Percentiles rank a stretch among this genome's conserved stretches.
Conservation (phyloP, 2,888 invertebrate genomes). For the Tipula unca region DNA sequence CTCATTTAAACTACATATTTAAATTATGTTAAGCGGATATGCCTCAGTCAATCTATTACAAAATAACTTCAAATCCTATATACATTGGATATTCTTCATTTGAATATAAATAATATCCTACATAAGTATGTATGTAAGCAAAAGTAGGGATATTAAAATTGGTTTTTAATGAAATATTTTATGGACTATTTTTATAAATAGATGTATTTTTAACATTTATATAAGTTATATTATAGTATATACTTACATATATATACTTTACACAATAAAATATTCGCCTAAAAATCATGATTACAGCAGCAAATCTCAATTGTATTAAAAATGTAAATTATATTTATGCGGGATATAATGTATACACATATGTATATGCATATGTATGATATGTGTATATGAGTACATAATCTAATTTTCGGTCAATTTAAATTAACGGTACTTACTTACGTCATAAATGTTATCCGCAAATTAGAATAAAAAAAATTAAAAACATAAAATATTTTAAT, state of each 20-base stretch:
- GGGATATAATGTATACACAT: too few relatives aligned
- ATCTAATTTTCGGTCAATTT: not conserved
- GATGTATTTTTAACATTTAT: not conserved
- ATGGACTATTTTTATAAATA: not conserved
- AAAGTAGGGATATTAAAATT: too few relatives aligned
- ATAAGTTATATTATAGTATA: too few relatives aligned
- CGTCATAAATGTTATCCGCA: not conserved
- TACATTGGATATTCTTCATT: too few relatives aligned
- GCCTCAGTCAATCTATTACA: too few relatives aligned
- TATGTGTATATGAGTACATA: not conserved
- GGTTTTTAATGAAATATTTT: not conserved
- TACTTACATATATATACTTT: too few relatives aligned
- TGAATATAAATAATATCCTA: too few relatives aligned
- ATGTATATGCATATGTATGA: too few relatives aligned
- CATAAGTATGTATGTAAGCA: too few relatives aligned
- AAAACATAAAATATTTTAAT: too few relatives aligned
- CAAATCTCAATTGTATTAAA: not conserved
- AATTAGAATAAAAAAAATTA: not conserved
- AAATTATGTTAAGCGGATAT: not conserved
- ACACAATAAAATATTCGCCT: not conserved
- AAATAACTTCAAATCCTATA: too few relatives aligned
- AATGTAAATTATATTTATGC: not conserved
- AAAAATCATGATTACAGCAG: not conserved
- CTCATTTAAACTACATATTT: too few relatives aligned
- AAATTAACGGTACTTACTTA: not conserved